phyloP scores from a whole-genome alignment of 2,888 invertebrate genomes.

The Acanthosepion lycidas region DNA sequence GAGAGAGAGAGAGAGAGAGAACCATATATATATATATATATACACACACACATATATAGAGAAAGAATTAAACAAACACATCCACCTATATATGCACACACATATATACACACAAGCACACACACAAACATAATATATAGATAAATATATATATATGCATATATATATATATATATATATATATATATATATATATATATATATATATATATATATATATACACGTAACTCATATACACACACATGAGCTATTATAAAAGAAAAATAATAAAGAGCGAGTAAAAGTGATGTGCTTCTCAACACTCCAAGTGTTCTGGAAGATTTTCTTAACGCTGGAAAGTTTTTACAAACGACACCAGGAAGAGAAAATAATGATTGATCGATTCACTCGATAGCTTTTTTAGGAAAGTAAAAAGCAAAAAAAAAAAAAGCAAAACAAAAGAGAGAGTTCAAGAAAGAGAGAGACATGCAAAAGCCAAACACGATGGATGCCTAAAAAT shows the following conservation, averaged over 20 bases:
- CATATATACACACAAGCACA: no score
- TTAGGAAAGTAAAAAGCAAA: neutral
- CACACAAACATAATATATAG: no score
- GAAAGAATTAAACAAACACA: no score
- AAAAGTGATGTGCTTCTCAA: no score
- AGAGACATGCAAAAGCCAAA: neutral
- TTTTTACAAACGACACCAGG: neutral
- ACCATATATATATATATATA: no score
- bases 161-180: neutral
- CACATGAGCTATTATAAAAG: neutral
- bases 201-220: conserved; percentile 5
- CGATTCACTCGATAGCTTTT: neutral
- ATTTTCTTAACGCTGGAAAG: neutral
- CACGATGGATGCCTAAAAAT: neutral
- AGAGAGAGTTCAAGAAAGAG: neutral
- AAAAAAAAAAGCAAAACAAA: neutral
- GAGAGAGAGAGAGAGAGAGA: no score
- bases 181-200: conserved; percentile 33
- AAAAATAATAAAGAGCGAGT: neutral
- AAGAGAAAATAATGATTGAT: neutral
- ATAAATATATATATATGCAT: conserved; percentile 3
- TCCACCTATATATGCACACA: no score
- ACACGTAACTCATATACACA: neutral
- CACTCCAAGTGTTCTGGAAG: no score
- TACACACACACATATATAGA: no score